Evolutionary conservation across 2,797 vertebrate genomes (phyloP).

Genomic region (Acrocephalus scirpaceus): DNA sequence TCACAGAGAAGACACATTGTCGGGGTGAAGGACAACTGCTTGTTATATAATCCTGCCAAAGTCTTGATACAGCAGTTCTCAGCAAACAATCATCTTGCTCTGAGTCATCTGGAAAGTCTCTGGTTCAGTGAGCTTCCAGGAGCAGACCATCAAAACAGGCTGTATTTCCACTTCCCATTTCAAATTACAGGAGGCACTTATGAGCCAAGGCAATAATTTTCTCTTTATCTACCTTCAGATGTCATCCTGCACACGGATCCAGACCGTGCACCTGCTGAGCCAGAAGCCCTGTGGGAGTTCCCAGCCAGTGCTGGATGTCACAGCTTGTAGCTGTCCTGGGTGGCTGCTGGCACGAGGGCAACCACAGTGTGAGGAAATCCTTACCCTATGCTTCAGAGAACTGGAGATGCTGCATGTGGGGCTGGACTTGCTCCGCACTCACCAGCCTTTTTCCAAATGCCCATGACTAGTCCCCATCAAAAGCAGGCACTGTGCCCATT

Average conservation of each 20-base stretch:
- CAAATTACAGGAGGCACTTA: constrained; percentile 32
- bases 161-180: constrained; percentile 57
- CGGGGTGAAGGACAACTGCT: not conserved
- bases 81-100: not conserved
- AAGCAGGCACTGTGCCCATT: not conserved
- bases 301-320: not conserved
- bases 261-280: not conserved
- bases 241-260: not conserved
- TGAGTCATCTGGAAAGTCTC: constrained; percentile 57
- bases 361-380: not conserved
- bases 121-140: constrained; percentile 54
- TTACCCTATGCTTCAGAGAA: not conserved
- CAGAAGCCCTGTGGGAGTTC: constrained; percentile 8
- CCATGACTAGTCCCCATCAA: not conserved
- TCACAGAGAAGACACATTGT: not conserved
- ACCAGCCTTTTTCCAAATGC: not conserved
- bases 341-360: not conserved
- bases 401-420: rapidly evolving
- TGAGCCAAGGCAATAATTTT: constrained; percentile 51
- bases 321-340: not conserved
- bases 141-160: constrained; percentile 48
- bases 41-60: constrained; percentile 51
- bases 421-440: not conserved
- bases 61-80: constrained; percentile 37
- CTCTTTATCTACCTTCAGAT: constrained; percentile 16